phyloP scores from a whole-genome alignment of 2,113 vertebrate species.

The Cavia aperea region DNA sequence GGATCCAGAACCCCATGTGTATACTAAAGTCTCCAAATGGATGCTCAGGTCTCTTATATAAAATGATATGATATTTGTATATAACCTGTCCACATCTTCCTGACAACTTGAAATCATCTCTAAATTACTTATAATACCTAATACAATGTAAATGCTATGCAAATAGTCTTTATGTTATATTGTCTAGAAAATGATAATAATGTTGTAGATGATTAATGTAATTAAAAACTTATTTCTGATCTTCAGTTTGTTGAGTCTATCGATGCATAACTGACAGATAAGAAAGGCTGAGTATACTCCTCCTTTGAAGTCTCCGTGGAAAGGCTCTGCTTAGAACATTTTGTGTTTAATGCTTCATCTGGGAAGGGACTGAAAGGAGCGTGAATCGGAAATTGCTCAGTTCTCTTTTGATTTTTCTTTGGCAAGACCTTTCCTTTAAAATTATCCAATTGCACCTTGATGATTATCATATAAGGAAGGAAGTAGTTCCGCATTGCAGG shows the following conservation, averaged over 20 bases:
- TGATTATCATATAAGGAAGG: neutral
- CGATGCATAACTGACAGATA: neutral
- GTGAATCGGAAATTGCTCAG: neutral
- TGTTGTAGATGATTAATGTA: neutral
- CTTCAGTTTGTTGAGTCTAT: neutral
- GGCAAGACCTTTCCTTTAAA: neutral
- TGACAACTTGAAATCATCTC: neutral
- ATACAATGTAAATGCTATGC: neutral
- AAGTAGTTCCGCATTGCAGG: neutral
- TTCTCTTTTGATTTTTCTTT: slow-evolving; percentile 10
- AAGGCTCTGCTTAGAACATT: neutral
- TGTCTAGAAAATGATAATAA: neutral
- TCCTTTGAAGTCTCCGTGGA: neutral
- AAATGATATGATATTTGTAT: neutral
- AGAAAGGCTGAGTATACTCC: neutral
- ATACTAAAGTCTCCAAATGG: neutral
- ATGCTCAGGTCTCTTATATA: neutral
- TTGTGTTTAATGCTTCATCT: slow-evolving; percentile 2
- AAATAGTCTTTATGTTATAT: neutral
- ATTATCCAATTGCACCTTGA: neutral
- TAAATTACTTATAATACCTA: neutral
- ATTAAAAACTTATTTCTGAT: neutral
- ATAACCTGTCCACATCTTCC: neutral
- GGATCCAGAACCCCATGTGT: neutral
- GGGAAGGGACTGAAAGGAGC: neutral